Evolutionary conservation across 1,140 invertebrate genomes (phyloP).

Genomic region (Metaphire vulgaris): DNA sequence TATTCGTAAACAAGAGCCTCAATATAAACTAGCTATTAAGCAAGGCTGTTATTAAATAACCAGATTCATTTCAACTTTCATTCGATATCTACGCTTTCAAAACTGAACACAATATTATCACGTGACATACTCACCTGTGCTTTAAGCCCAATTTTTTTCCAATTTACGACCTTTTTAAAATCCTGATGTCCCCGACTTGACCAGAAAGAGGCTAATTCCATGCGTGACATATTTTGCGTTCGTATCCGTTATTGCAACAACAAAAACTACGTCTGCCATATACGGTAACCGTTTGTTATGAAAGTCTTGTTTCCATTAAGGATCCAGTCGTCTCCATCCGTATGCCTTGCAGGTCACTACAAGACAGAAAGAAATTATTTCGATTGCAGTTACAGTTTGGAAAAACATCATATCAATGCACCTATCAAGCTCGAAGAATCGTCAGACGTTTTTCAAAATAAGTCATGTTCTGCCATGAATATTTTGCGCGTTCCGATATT

Average conservation of each 20-base stretch:
- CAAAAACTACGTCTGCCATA: constrained; percentile 53
- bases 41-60: no score
- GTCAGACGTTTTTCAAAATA: constrained; percentile 50
- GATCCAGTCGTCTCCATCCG: constrained; percentile 54
- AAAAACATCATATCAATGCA: no score
- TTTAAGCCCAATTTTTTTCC: constrained; percentile 54
- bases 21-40: no score
- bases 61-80: no score
- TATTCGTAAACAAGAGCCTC: no score
- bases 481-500: constrained; percentile 54
- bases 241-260: constrained; percentile 54
- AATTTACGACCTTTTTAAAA: constrained; percentile 54
- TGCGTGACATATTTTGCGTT: constrained; percentile 52
- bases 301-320: constrained; percentile 54
- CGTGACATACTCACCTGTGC: constrained; percentile 44
- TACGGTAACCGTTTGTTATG: constrained; percentile 56
- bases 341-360: constrained; percentile 54
- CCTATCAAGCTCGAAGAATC: constrained; percentile 54
- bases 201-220: constrained; percentile 55
- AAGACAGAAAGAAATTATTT: constrained; percentile 17
- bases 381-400: no score
- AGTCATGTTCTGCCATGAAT: constrained; percentile 54
- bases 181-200: constrained; percentile 53
- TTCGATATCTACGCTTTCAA: no score
- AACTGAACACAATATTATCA: no score